Conservation (phyloP, 2,888 invertebrate genomes). For the Nymphalis urticae region DNA sequence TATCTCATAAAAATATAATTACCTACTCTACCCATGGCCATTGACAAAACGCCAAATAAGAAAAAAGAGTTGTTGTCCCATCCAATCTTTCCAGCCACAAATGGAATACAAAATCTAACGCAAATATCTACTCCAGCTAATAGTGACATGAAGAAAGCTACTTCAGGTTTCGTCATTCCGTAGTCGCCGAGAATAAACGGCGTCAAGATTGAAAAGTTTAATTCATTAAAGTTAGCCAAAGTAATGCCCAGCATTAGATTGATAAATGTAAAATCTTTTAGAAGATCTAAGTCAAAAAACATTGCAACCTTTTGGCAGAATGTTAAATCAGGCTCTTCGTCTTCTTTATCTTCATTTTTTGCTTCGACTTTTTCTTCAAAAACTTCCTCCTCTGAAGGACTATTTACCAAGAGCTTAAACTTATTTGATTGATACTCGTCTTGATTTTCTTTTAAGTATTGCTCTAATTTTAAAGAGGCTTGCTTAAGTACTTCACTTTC, state of each 20-base stretch:
- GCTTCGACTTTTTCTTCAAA: slow-evolving; percentile 51
- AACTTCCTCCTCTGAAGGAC: slow-evolving; percentile 58
- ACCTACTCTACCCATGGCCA: slow-evolving; percentile 85
- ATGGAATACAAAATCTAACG: slow-evolving; percentile 85
- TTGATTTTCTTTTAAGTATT: slow-evolving; percentile 72
- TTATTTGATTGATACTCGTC: slow-evolving; percentile 52
- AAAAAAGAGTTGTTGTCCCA: slow-evolving; percentile 88
- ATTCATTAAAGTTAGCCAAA: slow-evolving; percentile 85
- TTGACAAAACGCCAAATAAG: slow-evolving; percentile 84
- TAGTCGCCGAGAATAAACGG: slow-evolving; percentile 88
- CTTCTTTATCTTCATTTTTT: slow-evolving; percentile 48
- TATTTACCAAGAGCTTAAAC: slow-evolving; percentile 60
- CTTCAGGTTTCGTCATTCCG: slow-evolving; percentile 81
- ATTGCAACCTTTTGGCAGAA: slow-evolving; percentile 81
- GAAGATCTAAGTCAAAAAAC: slow-evolving; percentile 86
- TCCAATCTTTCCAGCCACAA: slow-evolving; percentile 85
- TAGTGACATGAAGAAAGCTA: slow-evolving; percentile 86
- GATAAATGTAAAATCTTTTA: slow-evolving; percentile 85
- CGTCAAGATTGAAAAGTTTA: slow-evolving; percentile 87
- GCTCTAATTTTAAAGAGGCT: slow-evolving; percentile 78
- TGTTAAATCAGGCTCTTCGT: slow-evolving; percentile 59
- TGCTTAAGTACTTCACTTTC: slow-evolving; percentile 82
- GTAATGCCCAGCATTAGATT: slow-evolving; percentile 87
- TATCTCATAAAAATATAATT: slow-evolving; percentile 21
- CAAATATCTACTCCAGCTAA: slow-evolving; percentile 84